Evolutionary conservation across 1,140 invertebrate genomes (phyloP).

Genomic region (Orius insidiosus): DNA sequence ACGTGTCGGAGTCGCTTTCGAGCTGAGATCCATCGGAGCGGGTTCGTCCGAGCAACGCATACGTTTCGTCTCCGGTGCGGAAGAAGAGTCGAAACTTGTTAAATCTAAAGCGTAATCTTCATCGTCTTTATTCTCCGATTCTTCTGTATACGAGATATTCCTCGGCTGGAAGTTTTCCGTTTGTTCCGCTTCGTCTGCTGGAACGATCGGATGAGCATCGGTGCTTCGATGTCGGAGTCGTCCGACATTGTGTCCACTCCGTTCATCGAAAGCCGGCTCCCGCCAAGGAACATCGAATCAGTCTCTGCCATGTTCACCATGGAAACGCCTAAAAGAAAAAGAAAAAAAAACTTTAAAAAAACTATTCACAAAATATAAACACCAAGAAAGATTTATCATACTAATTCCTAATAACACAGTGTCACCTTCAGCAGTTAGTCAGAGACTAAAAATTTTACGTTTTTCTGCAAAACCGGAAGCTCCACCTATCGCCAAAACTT

Average conservation of each 20-base stretch:
- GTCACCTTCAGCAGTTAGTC: not conserved
- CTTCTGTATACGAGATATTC: constrained; percentile 25
- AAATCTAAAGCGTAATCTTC: constrained; percentile 12
- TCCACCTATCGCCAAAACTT: not conserved
- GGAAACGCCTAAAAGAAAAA: constrained; percentile 15
- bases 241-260: constrained; percentile 19
- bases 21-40: constrained; percentile 21
- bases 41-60: constrained; percentile 13
- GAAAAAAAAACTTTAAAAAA: constrained; percentile 3
- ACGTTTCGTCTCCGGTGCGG: constrained; percentile 9
- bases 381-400: no score
- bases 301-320: constrained; percentile 23
- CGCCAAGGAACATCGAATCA: constrained; percentile 21
- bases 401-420: no score
- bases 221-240: constrained; percentile 18
- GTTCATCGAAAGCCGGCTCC: constrained; percentile 10
- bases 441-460: not conserved
- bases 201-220: constrained; percentile 12
- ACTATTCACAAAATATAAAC: no score
- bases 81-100: constrained; percentile 2
- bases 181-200: constrained; percentile 26
- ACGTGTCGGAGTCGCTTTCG: constrained; percentile 9
- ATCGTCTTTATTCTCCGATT: constrained; percentile 15
- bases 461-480: not conserved
- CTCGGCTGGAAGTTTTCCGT: constrained; percentile 31